phyloP scores from a whole-genome alignment of 1,140 invertebrate genomes.

The Pseudomyrmex flavicornis region DNA sequence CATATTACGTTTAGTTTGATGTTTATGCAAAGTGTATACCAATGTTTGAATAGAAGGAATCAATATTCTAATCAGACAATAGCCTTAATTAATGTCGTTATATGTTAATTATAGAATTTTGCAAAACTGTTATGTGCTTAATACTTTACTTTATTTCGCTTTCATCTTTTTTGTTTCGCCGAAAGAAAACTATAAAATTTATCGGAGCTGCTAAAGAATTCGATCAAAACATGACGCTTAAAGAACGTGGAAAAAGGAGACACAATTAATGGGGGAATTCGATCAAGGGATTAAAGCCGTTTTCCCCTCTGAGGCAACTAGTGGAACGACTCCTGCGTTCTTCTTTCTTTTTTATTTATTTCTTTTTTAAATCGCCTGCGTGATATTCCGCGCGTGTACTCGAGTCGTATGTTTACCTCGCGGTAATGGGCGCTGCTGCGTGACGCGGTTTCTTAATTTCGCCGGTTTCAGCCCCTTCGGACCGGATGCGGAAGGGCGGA shows the following conservation, averaged over 20 bases:
- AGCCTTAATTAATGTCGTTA: slow-evolving; percentile 13
- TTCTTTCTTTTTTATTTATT: slow-evolving; percentile 17
- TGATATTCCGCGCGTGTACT: slow-evolving; percentile 75
- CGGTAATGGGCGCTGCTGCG: slow-evolving; percentile 73
- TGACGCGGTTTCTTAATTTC: slow-evolving; percentile 77
- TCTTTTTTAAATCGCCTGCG: slow-evolving; percentile 44
- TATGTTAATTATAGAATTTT: neutral
- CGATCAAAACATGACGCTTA: slow-evolving; percentile 51
- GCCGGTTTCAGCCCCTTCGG: slow-evolving; percentile 47
- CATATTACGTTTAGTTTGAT: slow-evolving; percentile 18
- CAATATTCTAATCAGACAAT: slow-evolving; percentile 42
- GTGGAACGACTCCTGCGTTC: too few relatives aligned
- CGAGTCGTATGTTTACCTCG: slow-evolving; percentile 77
- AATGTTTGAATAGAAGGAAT: slow-evolving; percentile 45
- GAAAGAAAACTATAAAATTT: slow-evolving; percentile 38
- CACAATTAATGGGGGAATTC: slow-evolving; percentile 65
- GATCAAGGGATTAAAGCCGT: slow-evolving; percentile 68
- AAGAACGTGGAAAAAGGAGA: slow-evolving; percentile 54
- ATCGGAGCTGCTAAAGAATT: slow-evolving; percentile 50
- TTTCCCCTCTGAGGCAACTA: slow-evolving; percentile 14
- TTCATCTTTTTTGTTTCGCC: slow-evolving; percentile 2
- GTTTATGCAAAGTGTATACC: slow-evolving; percentile 47
- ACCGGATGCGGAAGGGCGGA: slow-evolving; percentile 23
- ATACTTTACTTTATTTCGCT: neutral
- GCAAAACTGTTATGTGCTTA: neutral